phyloP scores from a whole-genome alignment of 2,113 vertebrate genomes.

The Bungarus multicinctus region DNA sequence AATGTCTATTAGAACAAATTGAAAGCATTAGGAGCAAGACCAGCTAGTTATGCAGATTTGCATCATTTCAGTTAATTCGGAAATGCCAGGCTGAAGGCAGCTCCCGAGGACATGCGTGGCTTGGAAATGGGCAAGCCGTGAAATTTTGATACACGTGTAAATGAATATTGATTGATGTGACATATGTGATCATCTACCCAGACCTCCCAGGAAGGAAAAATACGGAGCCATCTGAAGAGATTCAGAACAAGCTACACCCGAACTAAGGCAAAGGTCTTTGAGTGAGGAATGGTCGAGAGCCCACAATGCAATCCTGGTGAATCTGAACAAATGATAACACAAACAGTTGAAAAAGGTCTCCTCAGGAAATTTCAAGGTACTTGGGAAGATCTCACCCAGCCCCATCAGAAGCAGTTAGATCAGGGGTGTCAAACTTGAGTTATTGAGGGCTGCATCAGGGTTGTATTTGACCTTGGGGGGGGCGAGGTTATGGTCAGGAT shows the following conservation, averaged over 20 bases:
- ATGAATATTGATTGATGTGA: background rate
- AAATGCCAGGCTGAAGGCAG: conserved; percentile 6
- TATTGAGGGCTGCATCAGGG: no score
- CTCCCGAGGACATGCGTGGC: background rate
- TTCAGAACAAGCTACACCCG: background rate
- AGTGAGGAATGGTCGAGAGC: background rate
- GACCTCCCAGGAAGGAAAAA: background rate
- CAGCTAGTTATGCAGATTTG: conserved; percentile 66
- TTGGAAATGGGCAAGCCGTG: background rate
- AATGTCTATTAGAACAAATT: conserved; percentile 72
- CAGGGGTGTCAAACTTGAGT: no score
- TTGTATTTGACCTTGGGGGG: no score
- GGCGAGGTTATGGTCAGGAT: no score
- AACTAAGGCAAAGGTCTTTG: background rate
- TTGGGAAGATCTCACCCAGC: no score
- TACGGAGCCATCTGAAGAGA: background rate
- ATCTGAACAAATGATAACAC: no score
- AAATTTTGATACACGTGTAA: background rate
- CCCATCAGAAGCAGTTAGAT: no score
- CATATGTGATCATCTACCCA: background rate
- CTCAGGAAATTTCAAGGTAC: no score
- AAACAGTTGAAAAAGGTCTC: no score
- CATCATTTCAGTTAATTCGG: conserved; percentile 60
- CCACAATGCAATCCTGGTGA: no score
- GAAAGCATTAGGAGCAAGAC: conserved; percentile 64